Base-by-base conservation (phyloP, 2,888 invertebrate species). In the Drosophila macrospina region DNA sequence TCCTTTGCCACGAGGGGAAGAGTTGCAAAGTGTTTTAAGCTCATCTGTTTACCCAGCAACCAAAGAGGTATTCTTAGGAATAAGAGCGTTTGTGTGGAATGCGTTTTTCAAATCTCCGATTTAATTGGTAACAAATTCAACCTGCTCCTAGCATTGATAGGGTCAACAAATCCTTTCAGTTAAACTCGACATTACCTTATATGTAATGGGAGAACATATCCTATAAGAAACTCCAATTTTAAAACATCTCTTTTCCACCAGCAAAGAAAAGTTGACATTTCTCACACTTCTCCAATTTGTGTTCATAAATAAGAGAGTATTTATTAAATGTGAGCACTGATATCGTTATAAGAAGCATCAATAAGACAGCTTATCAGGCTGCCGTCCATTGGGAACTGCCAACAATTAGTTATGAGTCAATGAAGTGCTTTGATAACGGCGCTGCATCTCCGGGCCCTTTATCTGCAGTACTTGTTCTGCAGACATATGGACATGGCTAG, bases 321-420 rank as follows among this genome's bases (percentile, higher is more conserved):
- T 63, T 63, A 30, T 63, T 30, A 30, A 47, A 30, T 30, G 30
- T 16, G 6, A 15, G 11, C 45, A 47, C 10, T 30, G 45, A 30
- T 47, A 47, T 30, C 45, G 11, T 47, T 47, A 4, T 5, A 11
- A 30, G 20, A 11, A 6, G 0, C 28, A 57, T 10, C 0, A 20
- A 39, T 34, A 41, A 37, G 34, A 4, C 8, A 24, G 11, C 61
- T 77, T 73, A 77, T 73, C 74, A 39, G 32, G 8, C 20, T 41
- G 16, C 47, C 75, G 76, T 74, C 77, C 48, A 15, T 52, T 7
- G 24, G 51, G 60, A 65, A 72, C 57, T 71, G 77, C 55, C 74
- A 73, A 65, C 77, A 90, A 89, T 90, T 89, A 86, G 85, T 87
- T 79, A 72, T 44, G 69, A 74, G 64, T 45, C 77, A 82, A 77